Conservation (phyloP, 2,113 vertebrate genomes). For the Ageneiosus marmoratus region DNA sequence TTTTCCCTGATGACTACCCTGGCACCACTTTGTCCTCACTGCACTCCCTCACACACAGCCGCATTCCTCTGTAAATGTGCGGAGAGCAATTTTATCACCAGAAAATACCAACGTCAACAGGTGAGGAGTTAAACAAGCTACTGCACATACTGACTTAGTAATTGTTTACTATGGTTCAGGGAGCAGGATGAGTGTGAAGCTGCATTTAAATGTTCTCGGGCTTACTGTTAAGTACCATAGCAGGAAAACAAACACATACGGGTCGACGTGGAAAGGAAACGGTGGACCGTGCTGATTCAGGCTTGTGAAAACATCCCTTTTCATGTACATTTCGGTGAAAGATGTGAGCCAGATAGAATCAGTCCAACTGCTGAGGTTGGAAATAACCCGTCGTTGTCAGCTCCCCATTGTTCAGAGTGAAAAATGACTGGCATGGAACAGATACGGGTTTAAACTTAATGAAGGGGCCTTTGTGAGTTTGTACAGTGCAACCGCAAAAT, state of each 20-base stretch:
- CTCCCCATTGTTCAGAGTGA: background rate
- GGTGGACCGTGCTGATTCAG: slow-evolving; percentile 13
- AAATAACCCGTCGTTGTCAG: background rate
- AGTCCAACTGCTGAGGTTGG: background rate
- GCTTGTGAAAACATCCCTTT: slow-evolving; percentile 37
- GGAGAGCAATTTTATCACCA: slow-evolving; percentile 3
- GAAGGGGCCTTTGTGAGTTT: background rate
- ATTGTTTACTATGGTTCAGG: slow-evolving; percentile 29
- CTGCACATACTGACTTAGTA: slow-evolving; percentile 32
- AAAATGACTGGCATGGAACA: slow-evolving; percentile 1
- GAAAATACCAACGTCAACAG: slow-evolving; percentile 28
- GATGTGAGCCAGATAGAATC: background rate
- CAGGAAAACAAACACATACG: slow-evolving; percentile 34
- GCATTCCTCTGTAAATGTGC: slow-evolving; percentile 40
- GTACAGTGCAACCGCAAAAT: slow-evolving; percentile 1
- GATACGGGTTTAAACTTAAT: background rate
- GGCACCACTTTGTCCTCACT: slow-evolving; percentile 29
- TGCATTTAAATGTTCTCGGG: slow-evolving; percentile 32
- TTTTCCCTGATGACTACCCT: slow-evolving; percentile 38
- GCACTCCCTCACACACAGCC: slow-evolving; percentile 12
- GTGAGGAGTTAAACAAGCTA: slow-evolving; percentile 41
- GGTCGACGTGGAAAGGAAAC: slow-evolving; percentile 21
- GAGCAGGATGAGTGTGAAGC: slow-evolving; percentile 35
- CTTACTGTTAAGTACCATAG: slow-evolving; percentile 1
- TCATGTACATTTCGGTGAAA: background rate